A percentile compares a stretch with the other conserved stretches of the same genome.
Evolutionary conservation across 2,113 vertebrate genomes (phyloP).

Genomic region (Sinocyclocheilus rhinocerous): DNA sequence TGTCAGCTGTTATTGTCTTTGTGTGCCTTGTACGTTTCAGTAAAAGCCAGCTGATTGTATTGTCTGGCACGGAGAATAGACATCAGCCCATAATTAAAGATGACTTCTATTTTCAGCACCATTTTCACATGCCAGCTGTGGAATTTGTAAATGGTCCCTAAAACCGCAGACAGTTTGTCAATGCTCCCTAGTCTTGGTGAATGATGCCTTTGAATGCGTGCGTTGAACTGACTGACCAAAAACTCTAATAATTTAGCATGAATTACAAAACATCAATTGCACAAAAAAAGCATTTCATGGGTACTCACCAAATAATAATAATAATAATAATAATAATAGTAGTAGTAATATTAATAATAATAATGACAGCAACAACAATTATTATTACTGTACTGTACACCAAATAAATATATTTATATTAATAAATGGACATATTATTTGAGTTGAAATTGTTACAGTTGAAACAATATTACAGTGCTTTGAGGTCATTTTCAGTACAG

Average conservation of each 20-base stretch:
- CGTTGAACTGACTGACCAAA: conserved; percentile 52
- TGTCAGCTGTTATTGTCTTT: conserved; percentile 19
- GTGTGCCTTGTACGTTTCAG: background rate
- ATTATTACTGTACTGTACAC: too few relatives aligned
- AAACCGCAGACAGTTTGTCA: conserved; percentile 52
- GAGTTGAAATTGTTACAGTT: too few relatives aligned
- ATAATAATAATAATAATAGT: too few relatives aligned
- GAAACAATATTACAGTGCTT: too few relatives aligned
- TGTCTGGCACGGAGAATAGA: background rate
- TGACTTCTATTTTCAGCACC: background rate
- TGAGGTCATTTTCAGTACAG: too few relatives aligned
- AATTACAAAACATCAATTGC: too few relatives aligned
- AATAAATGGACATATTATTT: too few relatives aligned
- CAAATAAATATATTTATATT: too few relatives aligned
- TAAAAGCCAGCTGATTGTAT: conserved; percentile 1
- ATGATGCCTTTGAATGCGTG: conserved; percentile 65
- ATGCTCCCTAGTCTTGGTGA: conserved; percentile 43
- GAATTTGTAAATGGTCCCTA: conserved; percentile 66
- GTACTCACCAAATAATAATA: too few relatives aligned
- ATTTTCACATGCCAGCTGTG: conserved; percentile 34
- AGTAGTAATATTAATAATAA: too few relatives aligned
- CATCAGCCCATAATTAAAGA: conserved; percentile 20
- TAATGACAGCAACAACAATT: too few relatives aligned
- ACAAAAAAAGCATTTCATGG: too few relatives aligned
- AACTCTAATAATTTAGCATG: conserved; percentile 3